These are phyloP conservation scores for Fregetta grallaria DNA, from an alignment of 2,113 vertebrate genomes.

Conservation along the genomic window DNA sequence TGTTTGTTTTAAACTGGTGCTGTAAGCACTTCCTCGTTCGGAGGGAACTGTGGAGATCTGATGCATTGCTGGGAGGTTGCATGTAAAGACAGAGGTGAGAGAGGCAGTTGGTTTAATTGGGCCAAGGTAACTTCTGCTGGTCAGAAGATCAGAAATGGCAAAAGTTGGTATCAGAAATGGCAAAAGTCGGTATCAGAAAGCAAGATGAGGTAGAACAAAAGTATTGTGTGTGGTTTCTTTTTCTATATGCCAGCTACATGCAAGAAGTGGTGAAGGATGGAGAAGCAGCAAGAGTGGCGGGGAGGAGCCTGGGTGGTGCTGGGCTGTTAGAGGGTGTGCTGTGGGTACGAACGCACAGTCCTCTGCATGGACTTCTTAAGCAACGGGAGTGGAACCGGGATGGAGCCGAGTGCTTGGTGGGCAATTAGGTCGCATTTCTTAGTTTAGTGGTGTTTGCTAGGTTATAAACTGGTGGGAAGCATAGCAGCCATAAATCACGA, in stretches of 20 bases:
- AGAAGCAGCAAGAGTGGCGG: not conserved
- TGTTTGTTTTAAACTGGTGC: not conserved
- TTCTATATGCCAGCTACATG: not conserved
- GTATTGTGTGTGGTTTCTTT: not conserved
- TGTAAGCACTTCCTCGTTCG: accelerated
- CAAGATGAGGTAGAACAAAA: not conserved
- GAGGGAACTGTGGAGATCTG: not conserved
- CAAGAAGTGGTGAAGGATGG: not conserved
- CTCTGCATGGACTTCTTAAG: not conserved
- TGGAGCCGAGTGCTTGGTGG: not conserved
- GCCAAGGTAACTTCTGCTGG: not conserved
- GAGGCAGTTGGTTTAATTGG: not conserved
- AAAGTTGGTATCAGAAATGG: accelerated
- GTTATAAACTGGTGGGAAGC: not conserved
- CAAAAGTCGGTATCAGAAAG: not conserved
- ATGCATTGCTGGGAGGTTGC: accelerated
- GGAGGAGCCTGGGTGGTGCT: not conserved
- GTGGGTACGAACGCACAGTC: accelerated
- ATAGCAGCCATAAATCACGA: not conserved
- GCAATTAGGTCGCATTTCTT: not conserved
- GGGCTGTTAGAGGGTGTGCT: not conserved
- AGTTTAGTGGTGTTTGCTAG: not conserved
- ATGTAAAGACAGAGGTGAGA: accelerated
- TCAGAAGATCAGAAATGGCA: not conserved
- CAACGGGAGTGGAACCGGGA: not conserved